Base-by-base conservation (phyloP, 2,888 invertebrate species). In the Brenthis ino region DNA sequence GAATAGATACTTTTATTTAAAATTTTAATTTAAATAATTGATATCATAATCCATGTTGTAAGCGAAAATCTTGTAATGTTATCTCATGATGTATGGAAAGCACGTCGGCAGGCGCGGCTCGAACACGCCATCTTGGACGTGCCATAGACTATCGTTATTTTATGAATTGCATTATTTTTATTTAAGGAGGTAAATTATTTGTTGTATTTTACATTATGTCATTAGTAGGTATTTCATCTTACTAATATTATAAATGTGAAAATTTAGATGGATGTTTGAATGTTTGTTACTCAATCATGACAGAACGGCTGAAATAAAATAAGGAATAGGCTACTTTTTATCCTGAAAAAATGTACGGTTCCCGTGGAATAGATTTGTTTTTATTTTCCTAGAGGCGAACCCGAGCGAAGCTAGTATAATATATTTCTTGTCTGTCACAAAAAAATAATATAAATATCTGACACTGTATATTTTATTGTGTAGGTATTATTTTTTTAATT, bases 11-110 rank as follows among this genome's bases (percentile, higher is more conserved):
- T 43, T 11, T 43, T 11, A 43, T 11, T 37, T n/a, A 43, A 20
- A 57, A 57, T 43, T 60, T n/a, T 28, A 50, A 50, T 57, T 57
- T 64, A 51, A 61, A 20, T 50, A 65, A n/a, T 65, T 57, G 54
- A 20, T 5, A 3, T 14, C 48, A 50, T 24, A 56, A 37, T 47
- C 43, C 37, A 33, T 50, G 58, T 50, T 65, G 28, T 56, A 24
- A 63, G 53, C 63, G 63, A 56, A 64, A 64, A 64, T 64, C 64
- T 55, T 64, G 55, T 48, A 64, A 55, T 64, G 55, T 64, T 55
- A 55, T 48, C 87, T 89, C 87, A 88, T 91, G 88, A 89, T 87
- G 91, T 88, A 91, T 91, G 91, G 86, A 83, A 82, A 81, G 86
- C 92, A 91, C 91, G 91, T 91, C 82, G 76, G 77, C 77, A 78